Percentiles rank a stretch among this genome's conserved stretches.
These are phyloP conservation scores for Caenorhabditis inopinata DNA, from an alignment of 1,140 invertebrate species.

Conservation along the genomic window DNA sequence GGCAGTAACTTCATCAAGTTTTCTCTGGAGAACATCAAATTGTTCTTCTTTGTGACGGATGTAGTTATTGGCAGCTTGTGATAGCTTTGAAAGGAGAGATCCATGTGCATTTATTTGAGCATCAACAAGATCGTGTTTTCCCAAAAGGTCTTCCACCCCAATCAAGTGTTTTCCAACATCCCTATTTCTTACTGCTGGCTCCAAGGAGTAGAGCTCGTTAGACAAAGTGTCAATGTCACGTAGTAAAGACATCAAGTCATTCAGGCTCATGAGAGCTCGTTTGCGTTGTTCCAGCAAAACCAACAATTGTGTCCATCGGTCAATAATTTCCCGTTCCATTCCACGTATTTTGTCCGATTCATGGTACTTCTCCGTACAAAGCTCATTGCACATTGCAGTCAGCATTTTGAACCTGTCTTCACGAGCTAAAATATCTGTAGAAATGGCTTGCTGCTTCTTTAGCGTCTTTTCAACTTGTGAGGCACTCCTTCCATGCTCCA, in stretches of 20 bases:
- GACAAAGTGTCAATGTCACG: conserved; percentile 76
- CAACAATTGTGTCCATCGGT: conserved; percentile 83
- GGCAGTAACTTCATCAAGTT: conserved; percentile 53
- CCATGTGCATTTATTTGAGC: conserved; percentile 69
- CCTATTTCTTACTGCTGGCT: conserved; percentile 79
- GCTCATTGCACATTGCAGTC: conserved; percentile 76
- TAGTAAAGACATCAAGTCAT: conserved; percentile 62
- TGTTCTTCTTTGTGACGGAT: conserved; percentile 67
- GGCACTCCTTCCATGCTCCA: conserved; percentile 72
- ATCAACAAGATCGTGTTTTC: conserved; percentile 87
- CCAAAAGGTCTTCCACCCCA: conserved; percentile 86
- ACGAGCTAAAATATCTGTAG: conserved; percentile 87
- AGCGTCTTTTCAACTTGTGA: conserved; percentile 91
- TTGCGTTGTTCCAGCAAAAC: conserved; percentile 83
- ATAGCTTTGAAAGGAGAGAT: conserved; percentile 73
- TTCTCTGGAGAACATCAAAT: conserved; percentile 55
- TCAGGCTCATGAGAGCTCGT: conserved; percentile 73
- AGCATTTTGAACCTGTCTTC: conserved; percentile 91
- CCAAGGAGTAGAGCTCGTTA: conserved; percentile 72
- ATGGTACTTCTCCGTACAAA: conserved; percentile 88
- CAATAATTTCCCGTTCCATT: conserved; percentile 81
- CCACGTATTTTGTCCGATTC: conserved; percentile 79
- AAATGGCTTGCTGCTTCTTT: conserved; percentile 97
- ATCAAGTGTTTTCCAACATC: conserved; percentile 87
- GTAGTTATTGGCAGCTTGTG: conserved; percentile 69